Percentiles rank a stretch among this genome's conserved stretches.
Evolutionary conservation across 2,888 invertebrate species (phyloP).

Genomic region (Drosophila picticornis): DNA sequence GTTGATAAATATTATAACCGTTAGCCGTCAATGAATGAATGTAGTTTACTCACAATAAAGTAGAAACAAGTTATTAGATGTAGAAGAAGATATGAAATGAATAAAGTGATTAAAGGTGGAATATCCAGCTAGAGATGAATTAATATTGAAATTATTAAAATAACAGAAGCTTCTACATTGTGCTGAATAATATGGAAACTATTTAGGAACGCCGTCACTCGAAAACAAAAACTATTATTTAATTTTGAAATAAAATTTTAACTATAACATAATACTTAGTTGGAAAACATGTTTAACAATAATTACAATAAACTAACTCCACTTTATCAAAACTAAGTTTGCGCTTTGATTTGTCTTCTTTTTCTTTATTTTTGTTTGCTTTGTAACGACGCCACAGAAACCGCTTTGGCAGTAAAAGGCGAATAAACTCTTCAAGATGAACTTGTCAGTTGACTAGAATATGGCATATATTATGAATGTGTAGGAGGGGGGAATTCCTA

Average conservation of each 20-base stretch:
- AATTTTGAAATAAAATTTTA: background rate
- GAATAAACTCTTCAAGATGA: constrained; percentile 80
- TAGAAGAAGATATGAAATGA: background rate
- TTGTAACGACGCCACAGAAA: constrained; percentile 65
- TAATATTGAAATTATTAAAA: background rate
- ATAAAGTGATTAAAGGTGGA: background rate
- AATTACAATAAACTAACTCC: background rate
- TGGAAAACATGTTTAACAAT: constrained; percentile 5
- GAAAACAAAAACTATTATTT: background rate
- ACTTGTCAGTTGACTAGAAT: constrained; percentile 62
- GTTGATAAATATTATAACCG: background rate
- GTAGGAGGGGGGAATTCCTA: constrained; percentile 26
- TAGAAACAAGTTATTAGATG: constrained; percentile 9
- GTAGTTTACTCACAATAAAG: background rate
- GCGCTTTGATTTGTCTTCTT: constrained; percentile 12
- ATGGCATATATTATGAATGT: constrained; percentile 13
- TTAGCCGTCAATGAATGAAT: constrained; percentile 19
- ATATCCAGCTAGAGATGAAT: background rate
- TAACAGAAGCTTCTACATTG: background rate
- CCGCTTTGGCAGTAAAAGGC: constrained; percentile 60
- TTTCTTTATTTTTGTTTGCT: constrained; percentile 28
- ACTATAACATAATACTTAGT: background rate
- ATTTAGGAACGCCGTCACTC: background rate
- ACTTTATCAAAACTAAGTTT: constrained; percentile 9
- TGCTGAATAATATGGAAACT: background rate